A percentile compares a stretch with the other conserved stretches of the same genome.
phyloP scores from a whole-genome alignment of 2,888 invertebrate genomes.

The Aspidiotus destructor region DNA sequence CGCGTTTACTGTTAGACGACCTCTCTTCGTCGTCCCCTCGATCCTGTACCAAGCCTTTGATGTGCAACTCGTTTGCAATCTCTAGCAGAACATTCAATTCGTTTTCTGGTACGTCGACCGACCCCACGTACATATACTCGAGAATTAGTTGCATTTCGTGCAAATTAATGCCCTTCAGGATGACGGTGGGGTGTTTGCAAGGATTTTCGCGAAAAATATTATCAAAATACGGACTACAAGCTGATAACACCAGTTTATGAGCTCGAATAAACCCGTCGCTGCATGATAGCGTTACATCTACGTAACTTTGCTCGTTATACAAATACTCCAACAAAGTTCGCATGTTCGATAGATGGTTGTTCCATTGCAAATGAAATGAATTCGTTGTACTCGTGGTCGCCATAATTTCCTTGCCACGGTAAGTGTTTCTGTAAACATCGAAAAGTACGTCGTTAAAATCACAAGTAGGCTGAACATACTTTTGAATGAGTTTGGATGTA shows the following conservation, averaged over 20 bases:
- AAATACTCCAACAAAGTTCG: conserved; percentile 59
- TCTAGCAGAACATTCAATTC: conserved; percentile 55
- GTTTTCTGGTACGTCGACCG: conserved; percentile 56
- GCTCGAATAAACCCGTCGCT: conserved; percentile 65
- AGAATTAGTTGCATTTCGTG: conserved; percentile 57
- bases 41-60: conserved; percentile 45
- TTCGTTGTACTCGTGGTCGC: conserved; percentile 43
- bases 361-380: conserved; percentile 61
- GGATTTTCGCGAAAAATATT: conserved; percentile 64
- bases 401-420: neutral
- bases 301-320: conserved; percentile 58
- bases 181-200: conserved; percentile 62
- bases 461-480: neutral
- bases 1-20: neutral
- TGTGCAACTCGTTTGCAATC: conserved; percentile 58
- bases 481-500: too few species aligned
- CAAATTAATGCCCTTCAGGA: conserved; percentile 54
- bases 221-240: conserved; percentile 88
- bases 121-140: conserved; percentile 63
- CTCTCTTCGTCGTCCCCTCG: conserved; percentile 22
- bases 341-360: conserved; percentile 62
- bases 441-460: neutral
- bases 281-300: conserved; percentile 62
- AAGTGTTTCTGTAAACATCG: neutral
- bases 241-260: conserved; percentile 90